A percentile compares a stretch with the other conserved stretches of the same genome.
These are phyloP conservation scores for Rhegmatorhina hoffmannsi DNA, from an alignment of 2,113 vertebrate genomes.

Conservation along the genomic window DNA sequence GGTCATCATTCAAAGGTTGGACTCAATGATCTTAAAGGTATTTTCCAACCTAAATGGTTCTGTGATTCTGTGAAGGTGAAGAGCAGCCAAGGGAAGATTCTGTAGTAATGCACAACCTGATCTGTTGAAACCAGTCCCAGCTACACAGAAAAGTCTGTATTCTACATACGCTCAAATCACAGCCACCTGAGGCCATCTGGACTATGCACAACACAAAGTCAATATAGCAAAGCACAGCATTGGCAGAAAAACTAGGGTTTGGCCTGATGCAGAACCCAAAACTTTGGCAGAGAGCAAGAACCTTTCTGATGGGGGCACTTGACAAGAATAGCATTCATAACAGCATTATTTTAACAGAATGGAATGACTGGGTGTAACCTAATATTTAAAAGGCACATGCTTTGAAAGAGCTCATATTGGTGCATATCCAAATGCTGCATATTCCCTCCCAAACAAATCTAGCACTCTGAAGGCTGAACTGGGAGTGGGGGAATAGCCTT, in stretches of 20 bases:
- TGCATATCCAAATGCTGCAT: background rate
- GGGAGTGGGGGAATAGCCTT: background rate
- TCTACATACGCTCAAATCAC: background rate
- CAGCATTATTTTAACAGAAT: background rate
- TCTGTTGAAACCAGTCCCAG: background rate
- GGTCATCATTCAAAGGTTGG: background rate
- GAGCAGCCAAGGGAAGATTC: background rate
- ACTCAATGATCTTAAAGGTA: background rate
- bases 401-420: background rate
- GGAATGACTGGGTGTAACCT: background rate
- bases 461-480: background rate
- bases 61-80: background rate
- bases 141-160: background rate
- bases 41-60: background rate
- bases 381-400: background rate
- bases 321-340: background rate
- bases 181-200: background rate
- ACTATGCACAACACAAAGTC: background rate
- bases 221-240: rapidly evolving
- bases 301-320: background rate
- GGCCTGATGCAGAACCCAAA: background rate
- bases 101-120: background rate
- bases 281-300: background rate
- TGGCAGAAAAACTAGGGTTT: background rate
- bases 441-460: background rate